These are phyloP conservation scores for Drepanosiphum platanoidis DNA, from an alignment of 2,888 invertebrate species.

Conservation along the genomic window DNA sequence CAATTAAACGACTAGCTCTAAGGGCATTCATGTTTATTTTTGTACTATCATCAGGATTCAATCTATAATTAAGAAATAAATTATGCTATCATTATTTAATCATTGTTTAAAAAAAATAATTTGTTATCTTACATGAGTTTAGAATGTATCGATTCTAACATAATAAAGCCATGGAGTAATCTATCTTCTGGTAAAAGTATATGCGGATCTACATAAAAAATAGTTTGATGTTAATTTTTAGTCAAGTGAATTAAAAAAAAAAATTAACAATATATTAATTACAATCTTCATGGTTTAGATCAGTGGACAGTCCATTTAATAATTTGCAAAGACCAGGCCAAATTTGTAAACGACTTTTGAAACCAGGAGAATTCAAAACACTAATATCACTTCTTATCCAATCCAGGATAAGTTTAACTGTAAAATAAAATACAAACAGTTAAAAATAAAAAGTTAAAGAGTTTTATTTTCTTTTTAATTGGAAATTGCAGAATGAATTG, in stretches of 20 bases:
- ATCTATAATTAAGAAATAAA: slow-evolving; percentile 66
- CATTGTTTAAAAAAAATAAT: neutral
- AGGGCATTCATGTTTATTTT: slow-evolving; percentile 68
- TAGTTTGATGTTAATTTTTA: neutral
- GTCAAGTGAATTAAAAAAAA: slow-evolving; percentile 17
- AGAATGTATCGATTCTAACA: slow-evolving; percentile 73
- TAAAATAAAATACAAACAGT: slow-evolving; percentile 64
- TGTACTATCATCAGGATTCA: slow-evolving; percentile 69
- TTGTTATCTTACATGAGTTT: slow-evolving; percentile 67
- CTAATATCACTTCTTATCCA: slow-evolving; percentile 75
- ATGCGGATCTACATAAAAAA: slow-evolving; percentile 70
- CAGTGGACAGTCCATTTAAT: slow-evolving; percentile 75
- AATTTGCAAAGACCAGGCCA: slow-evolving; percentile 83
- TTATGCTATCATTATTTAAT: slow-evolving; percentile 1
- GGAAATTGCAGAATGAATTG: neutral
- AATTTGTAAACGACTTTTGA: slow-evolving; percentile 74
- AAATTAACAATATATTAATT: slow-evolving; percentile 66
- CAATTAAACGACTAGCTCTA: slow-evolving; percentile 70
- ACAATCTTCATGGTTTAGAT: slow-evolving; percentile 70
- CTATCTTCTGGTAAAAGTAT: slow-evolving; percentile 82
- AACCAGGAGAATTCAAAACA: slow-evolving; percentile 70
- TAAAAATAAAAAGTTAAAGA: no score
- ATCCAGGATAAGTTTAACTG: slow-evolving; percentile 80
- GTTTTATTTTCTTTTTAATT: no score
- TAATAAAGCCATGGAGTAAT: slow-evolving; percentile 82